phyloP scores from a whole-genome alignment of 1,140 invertebrate species.

The Meloidogyne chitwoodi region DNA sequence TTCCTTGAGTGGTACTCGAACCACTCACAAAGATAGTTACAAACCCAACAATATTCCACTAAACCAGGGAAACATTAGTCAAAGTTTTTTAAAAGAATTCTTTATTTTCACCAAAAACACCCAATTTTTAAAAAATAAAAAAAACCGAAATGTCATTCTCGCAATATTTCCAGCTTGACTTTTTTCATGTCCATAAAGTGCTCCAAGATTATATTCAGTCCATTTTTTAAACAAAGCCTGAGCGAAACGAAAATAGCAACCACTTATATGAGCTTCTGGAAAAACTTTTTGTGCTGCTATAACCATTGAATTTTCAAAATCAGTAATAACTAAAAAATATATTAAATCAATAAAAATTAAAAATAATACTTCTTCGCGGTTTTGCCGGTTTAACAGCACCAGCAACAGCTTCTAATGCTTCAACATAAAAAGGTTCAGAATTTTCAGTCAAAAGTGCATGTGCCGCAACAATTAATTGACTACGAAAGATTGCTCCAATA shows the following conservation, averaged over 20 bases:
- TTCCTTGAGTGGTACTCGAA: too few relatives aligned
- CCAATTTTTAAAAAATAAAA: too few relatives aligned
- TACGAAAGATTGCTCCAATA: not conserved
- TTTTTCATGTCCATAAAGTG: not conserved
- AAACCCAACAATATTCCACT: too few relatives aligned
- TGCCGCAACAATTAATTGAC: not conserved
- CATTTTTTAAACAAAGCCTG: not conserved
- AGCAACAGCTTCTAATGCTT: not conserved
- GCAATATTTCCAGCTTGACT: not conserved
- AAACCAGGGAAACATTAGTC: not conserved
- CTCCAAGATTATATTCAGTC: not conserved
- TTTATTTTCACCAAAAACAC: too few relatives aligned
- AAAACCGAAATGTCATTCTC: not conserved
- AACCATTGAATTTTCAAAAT: not conserved
- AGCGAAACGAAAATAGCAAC: not conserved
- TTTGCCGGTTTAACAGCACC: not conserved
- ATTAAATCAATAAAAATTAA: not conserved
- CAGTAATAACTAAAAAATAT: not conserved
- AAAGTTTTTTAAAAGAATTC: too few relatives aligned
- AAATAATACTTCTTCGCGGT: not conserved
- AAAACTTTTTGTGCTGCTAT: not conserved
- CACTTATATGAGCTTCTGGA: not conserved
- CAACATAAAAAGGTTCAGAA: not conserved
- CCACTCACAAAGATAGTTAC: too few relatives aligned
- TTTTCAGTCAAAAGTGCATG: not conserved